These are phyloP conservation scores for Acomys russatus DNA, from an alignment of 2,797 vertebrate species.

Conservation along the genomic window DNA sequence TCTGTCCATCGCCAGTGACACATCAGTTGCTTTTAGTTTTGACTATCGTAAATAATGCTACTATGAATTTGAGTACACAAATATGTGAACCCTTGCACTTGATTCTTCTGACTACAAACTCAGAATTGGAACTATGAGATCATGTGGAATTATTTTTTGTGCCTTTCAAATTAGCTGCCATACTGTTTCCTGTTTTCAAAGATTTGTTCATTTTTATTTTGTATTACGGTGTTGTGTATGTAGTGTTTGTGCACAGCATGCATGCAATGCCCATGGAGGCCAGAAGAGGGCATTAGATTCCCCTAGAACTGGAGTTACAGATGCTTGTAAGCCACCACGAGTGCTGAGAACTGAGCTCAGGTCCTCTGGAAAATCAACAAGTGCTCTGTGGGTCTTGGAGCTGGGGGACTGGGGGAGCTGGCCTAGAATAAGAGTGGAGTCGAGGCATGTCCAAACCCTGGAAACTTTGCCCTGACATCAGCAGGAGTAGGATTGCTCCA, in stretches of 20 bases:
- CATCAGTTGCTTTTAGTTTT: background rate
- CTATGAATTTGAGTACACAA: background rate
- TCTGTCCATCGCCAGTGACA: background rate
- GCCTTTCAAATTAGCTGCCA: background rate
- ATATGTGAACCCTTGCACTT: background rate
- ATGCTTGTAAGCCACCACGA: background rate
- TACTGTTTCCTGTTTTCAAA: background rate
- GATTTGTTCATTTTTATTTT: background rate
- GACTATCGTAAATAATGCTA: conserved; percentile 1
- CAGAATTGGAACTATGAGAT: background rate
- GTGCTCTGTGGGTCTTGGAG: no score
- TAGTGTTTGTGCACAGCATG: background rate
- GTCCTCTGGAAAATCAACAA: background rate
- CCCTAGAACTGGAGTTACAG: background rate
- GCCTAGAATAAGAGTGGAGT: no score
- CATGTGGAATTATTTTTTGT: background rate
- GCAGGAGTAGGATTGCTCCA: no score
- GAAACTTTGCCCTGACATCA: no score
- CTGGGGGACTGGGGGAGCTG: no score
- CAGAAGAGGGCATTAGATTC: background rate
- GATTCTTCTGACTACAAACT: background rate
- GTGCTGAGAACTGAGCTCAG: background rate
- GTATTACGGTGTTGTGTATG: background rate
- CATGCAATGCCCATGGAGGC: no score
- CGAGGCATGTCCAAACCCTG: no score